Percentiles rank a stretch among this genome's conserved stretches.
Evolutionary conservation across 1,140 invertebrate genomes (phyloP).

Genomic region (Arctopsyche grandis): DNA sequence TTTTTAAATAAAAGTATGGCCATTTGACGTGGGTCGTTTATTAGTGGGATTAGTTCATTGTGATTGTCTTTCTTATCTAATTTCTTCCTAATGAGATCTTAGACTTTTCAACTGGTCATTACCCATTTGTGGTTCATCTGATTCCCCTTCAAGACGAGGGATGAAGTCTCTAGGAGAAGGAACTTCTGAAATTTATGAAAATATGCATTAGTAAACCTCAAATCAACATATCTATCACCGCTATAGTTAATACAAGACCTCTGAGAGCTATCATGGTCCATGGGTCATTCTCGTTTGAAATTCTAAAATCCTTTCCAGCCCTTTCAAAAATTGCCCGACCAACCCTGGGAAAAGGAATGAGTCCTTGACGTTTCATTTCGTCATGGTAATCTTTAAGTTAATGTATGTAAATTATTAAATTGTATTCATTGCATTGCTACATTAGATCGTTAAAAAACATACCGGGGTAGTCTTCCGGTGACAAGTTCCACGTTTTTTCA

Average conservation of each 20-base stretch:
- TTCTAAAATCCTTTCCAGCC: conserved; percentile 39
- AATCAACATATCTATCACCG: not conserved
- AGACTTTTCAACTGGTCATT: conserved; percentile 42
- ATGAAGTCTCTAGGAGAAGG: conserved; percentile 43
- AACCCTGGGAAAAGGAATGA: conserved; percentile 66
- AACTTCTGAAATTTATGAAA: conserved; percentile 33
- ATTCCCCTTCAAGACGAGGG: conserved; percentile 53
- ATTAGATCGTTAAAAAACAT: conserved; percentile 16
- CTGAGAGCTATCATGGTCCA: conserved; percentile 52
- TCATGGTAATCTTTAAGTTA: conserved; percentile 57
- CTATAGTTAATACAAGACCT: conserved; percentile 36
- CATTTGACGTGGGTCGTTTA: not conserved
- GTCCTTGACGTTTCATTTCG: conserved; percentile 59
- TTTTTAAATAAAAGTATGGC: not conserved
- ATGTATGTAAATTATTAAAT: not conserved
- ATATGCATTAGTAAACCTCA: not conserved
- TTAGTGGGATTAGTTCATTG: conserved; percentile 20
- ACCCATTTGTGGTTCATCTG: conserved; percentile 43
- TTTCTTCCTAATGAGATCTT: not conserved
- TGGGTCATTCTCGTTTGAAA: conserved; percentile 38
- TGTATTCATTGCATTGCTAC: not conserved
- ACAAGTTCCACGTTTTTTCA: conserved; percentile 61
- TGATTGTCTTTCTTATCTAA: conserved; percentile 34
- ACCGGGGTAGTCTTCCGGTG: conserved; percentile 51
- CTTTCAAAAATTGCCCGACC: conserved; percentile 56